Evolutionary conservation across 1,140 invertebrate genomes (phyloP), one percentile per base, ranked within the genome.

Genomic region (Drosophila auraria): DNA sequence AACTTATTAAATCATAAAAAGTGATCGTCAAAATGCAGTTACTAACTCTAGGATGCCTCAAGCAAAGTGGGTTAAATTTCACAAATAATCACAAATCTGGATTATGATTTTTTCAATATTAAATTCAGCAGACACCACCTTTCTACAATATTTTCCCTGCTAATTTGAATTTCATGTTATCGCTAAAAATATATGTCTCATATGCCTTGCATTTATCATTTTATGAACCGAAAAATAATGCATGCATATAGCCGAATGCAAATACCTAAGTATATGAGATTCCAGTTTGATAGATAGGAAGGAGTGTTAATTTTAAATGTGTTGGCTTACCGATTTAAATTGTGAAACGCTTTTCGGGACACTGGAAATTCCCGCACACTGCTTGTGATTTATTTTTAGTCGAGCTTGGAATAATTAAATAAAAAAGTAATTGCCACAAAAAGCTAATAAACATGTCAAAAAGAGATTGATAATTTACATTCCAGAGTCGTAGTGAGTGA

Each of bases 21-120:
- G 53, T 51, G 27, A n/a, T 45, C 65, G 33, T 57, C 44, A 72
- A 77, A 76, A 89, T 89, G 86, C 86, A 89, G 78, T 80, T 89
- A 64, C 64, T 89, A 15, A 90, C 87, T 51, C 66, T 91, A 25
- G 72, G 81, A 62, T 91, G 87, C 65, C 74, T 91, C n/a, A 91
- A 89, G 56, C 87, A 83, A 81, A 91, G 87, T 91, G 78, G 51
- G 87, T 91, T 56, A 53, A 77, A 66, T 51, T 40, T 20, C 9
- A 44, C n/a, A 60, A 30, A 23, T 25, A 12, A 49, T 30, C 5
- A 38, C 30, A 36, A 59, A 38, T 51, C 23, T 40, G 12, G 11
- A 20, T 38, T 23, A 8, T 54, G 61, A 47, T 11, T 30, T 44
- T 30, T 42, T 47, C 17, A 2, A 2, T 17, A 5, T 62, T n/a